phyloP scores from a whole-genome alignment of 1,140 invertebrate species.

The Drosophila sp. region DNA sequence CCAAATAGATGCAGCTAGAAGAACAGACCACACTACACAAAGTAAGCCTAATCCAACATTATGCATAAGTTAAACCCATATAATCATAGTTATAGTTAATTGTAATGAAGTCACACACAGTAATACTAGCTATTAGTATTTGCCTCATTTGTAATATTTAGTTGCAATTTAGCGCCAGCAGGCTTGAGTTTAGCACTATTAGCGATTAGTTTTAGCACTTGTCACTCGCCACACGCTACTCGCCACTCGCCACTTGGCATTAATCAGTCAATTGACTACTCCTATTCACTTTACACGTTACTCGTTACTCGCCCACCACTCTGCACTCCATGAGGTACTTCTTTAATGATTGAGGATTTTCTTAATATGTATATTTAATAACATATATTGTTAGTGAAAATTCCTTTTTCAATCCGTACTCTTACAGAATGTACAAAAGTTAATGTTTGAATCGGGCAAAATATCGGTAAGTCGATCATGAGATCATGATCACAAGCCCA shows the following conservation, averaged over 20 bases:
- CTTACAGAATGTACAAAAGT: constrained; percentile 83
- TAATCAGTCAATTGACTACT: not conserved
- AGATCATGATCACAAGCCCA: constrained; percentile 16
- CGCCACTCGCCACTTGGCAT: not conserved
- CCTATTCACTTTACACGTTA: not conserved
- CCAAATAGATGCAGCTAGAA: constrained; percentile 82
- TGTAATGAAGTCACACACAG: constrained; percentile 23
- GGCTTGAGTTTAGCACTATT: constrained; percentile 34
- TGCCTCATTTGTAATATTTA: constrained; percentile 14
- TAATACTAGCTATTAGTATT: not conserved
- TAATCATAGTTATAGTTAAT: constrained; percentile 38
- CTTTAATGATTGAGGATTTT: constrained; percentile 53
- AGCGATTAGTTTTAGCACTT: constrained; percentile 8
- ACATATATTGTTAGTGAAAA: constrained; percentile 40
- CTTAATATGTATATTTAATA: constrained; percentile 45
- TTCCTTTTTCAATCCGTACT: constrained; percentile 40
- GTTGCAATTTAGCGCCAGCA: constrained; percentile 66
- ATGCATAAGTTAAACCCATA: constrained; percentile 51
- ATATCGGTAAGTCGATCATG: constrained; percentile 79
- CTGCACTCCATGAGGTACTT: constrained; percentile 48
- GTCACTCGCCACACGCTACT: constrained; percentile 2
- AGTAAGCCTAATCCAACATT: constrained; percentile 66
- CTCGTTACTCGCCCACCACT: constrained; percentile 35
- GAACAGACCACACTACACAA: constrained; percentile 83
- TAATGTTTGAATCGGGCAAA: constrained; percentile 82